These are phyloP conservation scores for Dreissena rostriformis DNA, from an alignment of 1,140 invertebrate genomes.

Conservation along the genomic window DNA sequence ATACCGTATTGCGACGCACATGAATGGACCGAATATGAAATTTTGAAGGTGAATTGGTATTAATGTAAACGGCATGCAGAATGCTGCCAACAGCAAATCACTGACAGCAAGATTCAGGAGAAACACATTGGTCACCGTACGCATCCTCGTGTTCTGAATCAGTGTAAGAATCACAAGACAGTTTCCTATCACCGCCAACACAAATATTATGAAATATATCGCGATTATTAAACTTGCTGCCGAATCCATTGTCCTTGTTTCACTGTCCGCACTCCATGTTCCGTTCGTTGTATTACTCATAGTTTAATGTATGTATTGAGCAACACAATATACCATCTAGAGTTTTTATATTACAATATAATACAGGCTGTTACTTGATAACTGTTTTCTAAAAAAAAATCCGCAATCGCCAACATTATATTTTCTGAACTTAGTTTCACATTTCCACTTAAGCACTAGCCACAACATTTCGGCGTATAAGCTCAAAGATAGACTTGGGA, in stretches of 20 bases:
- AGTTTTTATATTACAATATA: no score
- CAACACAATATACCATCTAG: no score
- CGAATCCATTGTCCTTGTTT: background rate
- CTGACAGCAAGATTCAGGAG: conserved; percentile 88
- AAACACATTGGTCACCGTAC: conserved; percentile 94
- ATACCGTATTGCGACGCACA: conserved; percentile 93
- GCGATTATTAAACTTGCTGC: conserved; percentile 28
- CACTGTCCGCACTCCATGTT: no score
- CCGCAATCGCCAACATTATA: no score
- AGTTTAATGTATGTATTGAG: no score
- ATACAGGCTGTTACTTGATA: no score
- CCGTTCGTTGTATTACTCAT: no score
- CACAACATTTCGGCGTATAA: no score
- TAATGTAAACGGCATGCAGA: conserved; percentile 94
- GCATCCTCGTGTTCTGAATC: conserved; percentile 90
- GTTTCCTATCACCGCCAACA: conserved; percentile 91
- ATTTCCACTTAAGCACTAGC: no score
- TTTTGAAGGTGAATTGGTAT: conserved; percentile 90
- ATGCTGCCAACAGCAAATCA: conserved; percentile 91
- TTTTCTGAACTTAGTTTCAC: no score
- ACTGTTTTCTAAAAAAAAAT: no score
- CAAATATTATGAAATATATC: conserved; percentile 89
- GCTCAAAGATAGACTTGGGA: no score
- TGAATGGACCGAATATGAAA: conserved; percentile 90
- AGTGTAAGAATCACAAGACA: conserved; percentile 90